Evolutionary conservation across 2,888 invertebrate species (phyloP).

Genomic region (Strigamia transsilvanica): DNA sequence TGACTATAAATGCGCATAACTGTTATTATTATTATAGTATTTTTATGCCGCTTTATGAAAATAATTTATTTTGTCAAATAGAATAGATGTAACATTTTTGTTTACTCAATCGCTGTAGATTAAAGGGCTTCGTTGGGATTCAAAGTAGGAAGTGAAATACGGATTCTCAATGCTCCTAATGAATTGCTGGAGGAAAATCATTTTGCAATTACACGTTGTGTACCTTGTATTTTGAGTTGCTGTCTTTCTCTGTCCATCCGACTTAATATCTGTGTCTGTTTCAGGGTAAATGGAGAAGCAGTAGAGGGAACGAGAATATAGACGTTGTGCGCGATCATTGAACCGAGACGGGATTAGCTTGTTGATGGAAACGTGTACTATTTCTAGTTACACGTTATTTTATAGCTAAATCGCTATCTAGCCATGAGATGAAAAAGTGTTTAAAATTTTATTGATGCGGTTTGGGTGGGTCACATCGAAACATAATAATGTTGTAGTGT

Average conservation of each 20-base stretch:
- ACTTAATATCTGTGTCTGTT: slow-evolving; percentile 37
- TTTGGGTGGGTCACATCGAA: background rate
- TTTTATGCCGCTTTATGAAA: too few relatives aligned
- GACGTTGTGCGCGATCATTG: slow-evolving; percentile 18
- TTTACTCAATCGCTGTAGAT: too few relatives aligned
- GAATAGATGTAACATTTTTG: too few relatives aligned
- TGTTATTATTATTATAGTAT: too few relatives aligned
- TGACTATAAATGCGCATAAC: too few relatives aligned
- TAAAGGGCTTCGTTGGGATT: background rate
- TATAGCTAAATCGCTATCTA: slow-evolving; percentile 8
- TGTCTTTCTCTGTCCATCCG: background rate
- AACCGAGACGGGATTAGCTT: slow-evolving; percentile 33
- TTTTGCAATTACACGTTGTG: slow-evolving; percentile 5
- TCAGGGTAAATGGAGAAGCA: slow-evolving; percentile 40
- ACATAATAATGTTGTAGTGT: slow-evolving; percentile 1
- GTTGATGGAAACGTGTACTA: slow-evolving; percentile 12
- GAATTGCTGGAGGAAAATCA: background rate
- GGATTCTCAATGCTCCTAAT: too few relatives aligned
- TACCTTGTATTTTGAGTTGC: background rate
- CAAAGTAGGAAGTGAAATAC: background rate
- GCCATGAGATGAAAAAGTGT: slow-evolving; percentile 9
- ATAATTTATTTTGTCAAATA: too few relatives aligned
- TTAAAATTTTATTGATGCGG: slow-evolving; percentile 32
- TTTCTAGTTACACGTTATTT: slow-evolving; percentile 39
- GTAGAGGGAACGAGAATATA: background rate